Percentiles rank a stretch among this genome's conserved stretches.
Evolutionary conservation across 2,888 invertebrate genomes (phyloP).

Genomic region (Caenorhabditis auriculariae): DNA sequence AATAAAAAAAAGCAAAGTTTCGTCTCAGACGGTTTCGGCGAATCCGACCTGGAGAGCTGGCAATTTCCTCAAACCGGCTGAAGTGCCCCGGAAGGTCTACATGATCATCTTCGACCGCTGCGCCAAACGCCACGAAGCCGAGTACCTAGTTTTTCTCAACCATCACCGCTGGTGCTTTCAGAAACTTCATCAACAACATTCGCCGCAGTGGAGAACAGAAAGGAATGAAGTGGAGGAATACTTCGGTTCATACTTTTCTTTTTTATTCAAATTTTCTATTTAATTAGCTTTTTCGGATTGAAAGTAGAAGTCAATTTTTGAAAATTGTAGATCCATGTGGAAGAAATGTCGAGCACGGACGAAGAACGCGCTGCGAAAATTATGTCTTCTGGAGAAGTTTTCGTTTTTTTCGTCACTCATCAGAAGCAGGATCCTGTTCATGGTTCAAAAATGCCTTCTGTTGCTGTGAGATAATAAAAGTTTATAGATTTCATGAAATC

Average conservation of each 20-base stretch:
- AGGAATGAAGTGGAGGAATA: constrained; percentile 1
- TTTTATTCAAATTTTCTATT: too few relatives aligned
- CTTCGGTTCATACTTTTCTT: too few relatives aligned
- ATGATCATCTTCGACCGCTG: constrained; percentile 9
- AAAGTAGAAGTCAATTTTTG: too few relatives aligned
- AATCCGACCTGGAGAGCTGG: neutral
- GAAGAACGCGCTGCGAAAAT: too few relatives aligned
- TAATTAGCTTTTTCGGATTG: too few relatives aligned
- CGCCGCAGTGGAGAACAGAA: constrained; percentile 9
- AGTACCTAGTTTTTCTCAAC: too few relatives aligned
- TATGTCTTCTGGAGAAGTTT: too few relatives aligned
- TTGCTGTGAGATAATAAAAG: too few relatives aligned
- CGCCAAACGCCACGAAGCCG: neutral
- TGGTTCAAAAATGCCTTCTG: constrained; percentile 3
- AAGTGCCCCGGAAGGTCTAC: neutral
- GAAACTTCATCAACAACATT: constrained; percentile 4
- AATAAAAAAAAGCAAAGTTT: too few relatives aligned
- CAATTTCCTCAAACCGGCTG: constrained; percentile 1
- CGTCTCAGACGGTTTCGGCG: too few relatives aligned
- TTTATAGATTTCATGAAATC: constrained; percentile 23
- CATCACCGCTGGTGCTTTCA: neutral
- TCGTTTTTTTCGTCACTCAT: constrained; percentile 23
- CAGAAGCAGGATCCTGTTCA: constrained; percentile 27
- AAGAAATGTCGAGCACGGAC: too few relatives aligned
- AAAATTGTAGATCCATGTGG: too few relatives aligned